Evolutionary conservation across 2,113 vertebrate genomes (phyloP).

Genomic region (Brienomyrus brachyistius): DNA sequence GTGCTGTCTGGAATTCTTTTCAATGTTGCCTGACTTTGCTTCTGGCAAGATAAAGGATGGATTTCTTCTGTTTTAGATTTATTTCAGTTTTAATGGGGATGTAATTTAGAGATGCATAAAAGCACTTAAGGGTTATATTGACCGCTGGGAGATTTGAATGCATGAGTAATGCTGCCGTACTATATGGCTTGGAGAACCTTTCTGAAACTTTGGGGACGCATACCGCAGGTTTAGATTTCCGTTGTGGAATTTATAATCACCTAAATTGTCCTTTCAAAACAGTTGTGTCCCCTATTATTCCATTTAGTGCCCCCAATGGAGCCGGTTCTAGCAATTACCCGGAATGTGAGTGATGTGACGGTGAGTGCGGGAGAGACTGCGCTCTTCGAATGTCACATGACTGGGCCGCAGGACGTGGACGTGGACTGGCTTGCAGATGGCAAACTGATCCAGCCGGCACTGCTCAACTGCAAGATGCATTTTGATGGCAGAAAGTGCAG

Average conservation of each 20-base stretch:
- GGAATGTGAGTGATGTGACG: constrained; percentile 79
- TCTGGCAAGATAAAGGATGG: background rate
- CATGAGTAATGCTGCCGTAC: constrained; percentile 12
- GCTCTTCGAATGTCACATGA: constrained; percentile 86
- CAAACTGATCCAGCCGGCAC: constrained; percentile 87
- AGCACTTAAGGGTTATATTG: constrained; percentile 16
- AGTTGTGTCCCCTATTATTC: background rate
- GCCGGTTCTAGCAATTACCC: constrained; percentile 76
- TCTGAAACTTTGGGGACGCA: background rate
- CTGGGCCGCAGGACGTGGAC: constrained; percentile 86
- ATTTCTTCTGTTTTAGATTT: background rate
- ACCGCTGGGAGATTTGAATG: constrained; percentile 6
- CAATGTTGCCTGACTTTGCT: background rate
- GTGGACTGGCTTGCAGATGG: constrained; percentile 93
- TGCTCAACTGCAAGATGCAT: constrained; percentile 98
- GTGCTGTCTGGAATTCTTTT: background rate
- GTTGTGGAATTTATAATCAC: background rate
- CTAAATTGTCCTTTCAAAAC: background rate
- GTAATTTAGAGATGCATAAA: constrained; percentile 1
- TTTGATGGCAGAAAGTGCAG: constrained; percentile 89
- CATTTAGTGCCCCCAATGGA: constrained; percentile 70
- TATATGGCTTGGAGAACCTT: background rate
- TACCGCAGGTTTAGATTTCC: background rate
- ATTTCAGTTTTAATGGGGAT: background rate
- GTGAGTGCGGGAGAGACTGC: constrained; percentile 89